Evolutionary conservation across 2,888 invertebrate species (phyloP).

Genomic region (Drosophila lutescens): DNA sequence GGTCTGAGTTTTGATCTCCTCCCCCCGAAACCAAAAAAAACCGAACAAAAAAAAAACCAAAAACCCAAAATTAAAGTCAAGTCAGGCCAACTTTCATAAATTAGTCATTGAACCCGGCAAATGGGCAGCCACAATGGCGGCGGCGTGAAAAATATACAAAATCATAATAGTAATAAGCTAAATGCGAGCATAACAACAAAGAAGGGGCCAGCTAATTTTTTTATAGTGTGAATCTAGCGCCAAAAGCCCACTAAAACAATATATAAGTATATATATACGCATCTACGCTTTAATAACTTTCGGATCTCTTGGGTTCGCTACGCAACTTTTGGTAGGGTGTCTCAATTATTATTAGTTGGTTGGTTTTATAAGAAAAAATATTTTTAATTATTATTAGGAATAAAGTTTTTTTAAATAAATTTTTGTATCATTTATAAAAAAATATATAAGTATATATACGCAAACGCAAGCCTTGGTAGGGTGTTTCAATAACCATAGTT

Average conservation of each 20-base stretch:
- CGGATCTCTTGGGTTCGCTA: slow-evolving; percentile 37
- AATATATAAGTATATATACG: too few relatives aligned
- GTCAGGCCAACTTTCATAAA: slow-evolving; percentile 72
- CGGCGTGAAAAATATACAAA: slow-evolving; percentile 18
- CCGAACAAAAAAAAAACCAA: neutral
- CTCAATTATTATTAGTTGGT: neutral
- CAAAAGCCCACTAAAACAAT: slow-evolving; percentile 63
- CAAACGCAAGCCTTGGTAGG: too few relatives aligned
- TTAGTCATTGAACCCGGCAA: slow-evolving; percentile 75
- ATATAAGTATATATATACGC: slow-evolving; percentile 43
- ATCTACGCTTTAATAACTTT: slow-evolving; percentile 74
- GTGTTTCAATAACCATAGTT: too few relatives aligned
- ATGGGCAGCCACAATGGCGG: slow-evolving; percentile 28
- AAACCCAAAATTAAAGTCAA: slow-evolving; percentile 49
- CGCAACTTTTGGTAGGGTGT: slow-evolving; percentile 13
- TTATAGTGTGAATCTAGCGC: slow-evolving; percentile 66
- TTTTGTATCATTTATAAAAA: too few relatives aligned
- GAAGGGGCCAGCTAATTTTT: slow-evolving; percentile 60
- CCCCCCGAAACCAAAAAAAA: neutral
- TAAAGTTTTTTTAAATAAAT: too few relatives aligned
- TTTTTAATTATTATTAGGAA: neutral
- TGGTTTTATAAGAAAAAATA: neutral
- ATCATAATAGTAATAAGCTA: slow-evolving; percentile 55
- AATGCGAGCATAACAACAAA: slow-evolving; percentile 55
- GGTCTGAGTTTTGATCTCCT: neutral